Base-by-base conservation (phyloP, 2,113 vertebrate species). In the Rhipidura dahli region DNA sequence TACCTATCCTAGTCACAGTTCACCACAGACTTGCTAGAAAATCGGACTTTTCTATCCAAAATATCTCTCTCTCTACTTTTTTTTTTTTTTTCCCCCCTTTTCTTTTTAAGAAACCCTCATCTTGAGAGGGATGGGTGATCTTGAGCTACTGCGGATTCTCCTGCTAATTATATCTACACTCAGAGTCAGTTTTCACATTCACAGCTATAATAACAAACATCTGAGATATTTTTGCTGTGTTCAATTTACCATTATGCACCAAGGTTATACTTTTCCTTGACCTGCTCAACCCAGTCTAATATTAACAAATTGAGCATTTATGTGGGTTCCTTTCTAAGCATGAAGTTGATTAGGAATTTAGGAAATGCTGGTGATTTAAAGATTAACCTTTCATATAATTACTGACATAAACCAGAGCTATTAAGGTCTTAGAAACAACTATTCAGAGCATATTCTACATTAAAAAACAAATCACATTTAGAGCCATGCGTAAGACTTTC, bases 311-410 rank as follows among this genome's bases (percentile, higher is more conserved):
- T 84, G 90, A 88, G 69, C 60, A n/a, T 89, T 95, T 90, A 89
- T 57, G 70, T 0, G 1, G 24, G 70, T 63, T 66, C 54, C 54
- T 93, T 95, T 76, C 72, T 45, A 75, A 90, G 80, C 90, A 84
- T 64, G 61, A 60, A 91, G 92, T 70, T 92, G 85, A 96, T 90
- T 95, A 91, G 77, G 70, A 92, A 91, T 83, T 86, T 82, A 84
- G 83, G 80, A 83, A 90, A 96, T 57, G 89, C 44, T 92, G 78
- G 82, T 78, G 77, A 96, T 94, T 96, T 94, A 95, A 94, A 96
- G 76, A 92, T 96, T 96, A 97, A 97, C 93, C 88, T 96, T 96
- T 95, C 72, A 45, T 54, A 64, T 89, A 94, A 96, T 93, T 90
- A 75, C 82, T 89, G 92, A 81, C 90, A 87, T 84, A 87, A 78